Evolutionary conservation across 1,140 invertebrate genomes (phyloP), one percentile per base, ranked within the genome.

Genomic region (Batillaria attramentaria): DNA sequence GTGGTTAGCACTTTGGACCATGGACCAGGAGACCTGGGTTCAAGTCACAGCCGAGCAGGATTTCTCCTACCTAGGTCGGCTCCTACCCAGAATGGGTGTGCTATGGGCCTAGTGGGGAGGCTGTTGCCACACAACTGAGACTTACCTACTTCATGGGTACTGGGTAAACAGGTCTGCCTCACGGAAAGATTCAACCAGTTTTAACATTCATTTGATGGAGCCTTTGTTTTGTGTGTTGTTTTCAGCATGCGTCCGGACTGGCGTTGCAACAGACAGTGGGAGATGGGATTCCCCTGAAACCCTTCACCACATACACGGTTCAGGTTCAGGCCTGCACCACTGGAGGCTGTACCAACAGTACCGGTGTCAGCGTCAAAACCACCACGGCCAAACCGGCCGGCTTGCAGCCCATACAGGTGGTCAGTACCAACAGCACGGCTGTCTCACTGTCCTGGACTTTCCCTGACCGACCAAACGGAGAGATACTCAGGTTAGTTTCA

Each of bases 281-380:
- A 20, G 39, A 68, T 8, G 83, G 39, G 16, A 54, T 77, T 18
- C 80, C 81, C 5, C 78, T 90, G 42, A 37, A 35, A 28, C 87
- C 89, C 4, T 87, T 77, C 77, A 85, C 85, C 4, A 46, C 41
- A 5, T 89, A 90, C 72, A 57, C 68, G 37, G n/a, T 90, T 20
- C 76, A 84, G 43, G 82, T 80, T 13, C 81, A 84, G 75, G 88
- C 82, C 18, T 90, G 89, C 79, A 90, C 88, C 13, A 72, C 73
- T 16, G 87, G 81, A 16, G 89, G 88, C 6, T 90, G 89, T 79
- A 83, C 80, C 54, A 79, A 78, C 75, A 89, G 88, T 81, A 69
- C 66, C n/a, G 60, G 68, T 2, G 54, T 84, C 20, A 65, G 73
- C 13, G 82, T 82, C 16, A 80, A 72, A 57, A 90, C 89, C 65